Conservation (phyloP, 2,797 vertebrate species). For the Numenius phaeopus region DNA sequence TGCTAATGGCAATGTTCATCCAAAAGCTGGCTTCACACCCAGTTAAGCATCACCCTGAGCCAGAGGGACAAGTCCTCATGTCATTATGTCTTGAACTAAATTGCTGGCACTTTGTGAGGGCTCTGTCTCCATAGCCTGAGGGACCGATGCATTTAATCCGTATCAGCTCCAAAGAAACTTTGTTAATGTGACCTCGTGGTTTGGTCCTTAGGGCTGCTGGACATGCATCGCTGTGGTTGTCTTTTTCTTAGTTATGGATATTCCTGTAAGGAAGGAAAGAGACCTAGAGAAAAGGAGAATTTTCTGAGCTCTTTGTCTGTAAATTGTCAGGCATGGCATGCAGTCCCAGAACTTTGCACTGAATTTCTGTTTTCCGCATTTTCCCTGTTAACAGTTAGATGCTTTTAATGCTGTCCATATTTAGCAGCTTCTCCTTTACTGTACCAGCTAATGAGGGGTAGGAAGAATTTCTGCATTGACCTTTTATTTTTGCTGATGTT, state of each 20-base stretch:
- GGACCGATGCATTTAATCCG: background rate
- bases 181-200: background rate
- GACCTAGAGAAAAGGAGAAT: background rate
- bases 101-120: constrained; percentile 33
- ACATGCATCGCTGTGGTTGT: background rate
- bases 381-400: background rate
- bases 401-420: background rate
- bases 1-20: background rate
- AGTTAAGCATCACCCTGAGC: constrained; percentile 57
- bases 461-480: background rate
- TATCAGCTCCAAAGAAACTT: background rate
- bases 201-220: background rate
- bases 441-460: background rate
- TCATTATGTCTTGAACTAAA: constrained; percentile 55
- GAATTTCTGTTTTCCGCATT: background rate
- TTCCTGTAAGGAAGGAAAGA: background rate
- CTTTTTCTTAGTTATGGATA: background rate
- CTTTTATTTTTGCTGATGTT: constrained; percentile 4
- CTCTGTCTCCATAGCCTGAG: background rate
- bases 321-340: background rate
- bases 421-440: background rate
- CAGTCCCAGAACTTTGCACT: background rate
- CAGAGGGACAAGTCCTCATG: constrained; percentile 47
- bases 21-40: constrained; percentile 47
- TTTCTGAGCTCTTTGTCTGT: background rate